Evolutionary conservation across 1,140 invertebrate genomes (phyloP).

Genomic region (Apis cerana): DNA sequence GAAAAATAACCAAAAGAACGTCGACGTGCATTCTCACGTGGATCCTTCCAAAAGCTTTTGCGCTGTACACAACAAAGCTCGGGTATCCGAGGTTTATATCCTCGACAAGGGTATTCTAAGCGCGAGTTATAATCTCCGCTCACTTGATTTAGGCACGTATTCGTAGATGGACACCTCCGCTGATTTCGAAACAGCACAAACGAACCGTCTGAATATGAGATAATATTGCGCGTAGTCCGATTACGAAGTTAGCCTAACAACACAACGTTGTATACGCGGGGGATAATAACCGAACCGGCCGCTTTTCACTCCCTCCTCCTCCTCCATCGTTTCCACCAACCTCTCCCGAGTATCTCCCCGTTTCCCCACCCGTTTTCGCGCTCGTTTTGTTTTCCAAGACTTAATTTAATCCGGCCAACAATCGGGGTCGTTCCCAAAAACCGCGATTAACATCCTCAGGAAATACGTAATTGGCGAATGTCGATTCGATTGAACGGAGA

Average conservation of each 20-base stretch:
- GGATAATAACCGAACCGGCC: background rate
- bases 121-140: constrained; percentile 19
- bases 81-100: background rate
- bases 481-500: too few species aligned
- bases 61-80: background rate
- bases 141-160: constrained; percentile 41
- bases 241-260: constrained; percentile 38
- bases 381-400: background rate
- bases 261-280: background rate
- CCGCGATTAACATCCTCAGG: background rate
- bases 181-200: constrained; percentile 29
- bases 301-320: constrained; percentile 14
- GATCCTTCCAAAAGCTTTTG: too few species aligned
- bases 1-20: too few species aligned
- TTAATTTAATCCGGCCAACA: background rate
- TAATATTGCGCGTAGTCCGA: constrained; percentile 29
- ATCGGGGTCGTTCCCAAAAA: background rate
- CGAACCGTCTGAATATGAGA: constrained; percentile 27
- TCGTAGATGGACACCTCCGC: constrained; percentile 21
- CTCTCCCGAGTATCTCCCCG: too few species aligned
- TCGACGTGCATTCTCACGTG: too few species aligned
- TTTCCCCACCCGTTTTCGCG: background rate
- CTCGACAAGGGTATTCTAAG: constrained; percentile 17
- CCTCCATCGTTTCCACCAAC: background rate
- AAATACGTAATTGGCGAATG: background rate